Evolutionary conservation across 2,888 invertebrate species (phyloP).

Genomic region (Melanostoma mellinum): DNA sequence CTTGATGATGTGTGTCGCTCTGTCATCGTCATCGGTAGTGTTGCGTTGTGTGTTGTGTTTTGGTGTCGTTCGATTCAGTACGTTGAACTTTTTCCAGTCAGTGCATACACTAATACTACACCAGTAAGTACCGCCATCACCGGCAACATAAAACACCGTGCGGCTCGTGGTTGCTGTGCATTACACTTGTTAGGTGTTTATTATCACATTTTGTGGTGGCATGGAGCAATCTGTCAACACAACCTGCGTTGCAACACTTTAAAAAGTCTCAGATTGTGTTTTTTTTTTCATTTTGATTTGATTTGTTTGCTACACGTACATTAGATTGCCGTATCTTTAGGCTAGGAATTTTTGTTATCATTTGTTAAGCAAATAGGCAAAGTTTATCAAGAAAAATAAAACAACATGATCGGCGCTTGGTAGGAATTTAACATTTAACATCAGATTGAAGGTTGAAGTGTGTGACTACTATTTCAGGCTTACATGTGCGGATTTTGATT

Average conservation of each 20-base stretch:
- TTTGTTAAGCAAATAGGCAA: not conserved
- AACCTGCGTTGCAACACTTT: conserved; percentile 42
- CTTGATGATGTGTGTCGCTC: conserved; percentile 38
- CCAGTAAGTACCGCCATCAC: not conserved
- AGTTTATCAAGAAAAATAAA: conserved; percentile 19
- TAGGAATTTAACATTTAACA: not conserved
- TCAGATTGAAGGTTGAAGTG: not conserved
- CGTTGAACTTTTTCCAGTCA: conserved; percentile 46
- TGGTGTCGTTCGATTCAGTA: conserved; percentile 38
- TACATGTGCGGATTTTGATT: too few species aligned
- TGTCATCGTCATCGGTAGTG: conserved; percentile 42
- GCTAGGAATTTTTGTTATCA: conserved; percentile 29
- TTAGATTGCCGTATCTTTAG: conserved; percentile 3
- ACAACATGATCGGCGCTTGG: not conserved
- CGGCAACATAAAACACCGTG: conserved; percentile 66
- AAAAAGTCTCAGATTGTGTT: conserved; percentile 2
- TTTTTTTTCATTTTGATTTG: conserved; percentile 7
- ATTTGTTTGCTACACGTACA: conserved; percentile 12
- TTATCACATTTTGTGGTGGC: conserved; percentile 47
- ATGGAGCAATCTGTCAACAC: conserved; percentile 54
- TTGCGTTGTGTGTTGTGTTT: conserved; percentile 47
- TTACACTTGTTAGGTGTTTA: conserved; percentile 66
- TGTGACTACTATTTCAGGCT: too few species aligned
- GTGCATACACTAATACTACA: conserved; percentile 6
- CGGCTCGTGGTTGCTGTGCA: conserved; percentile 61